Conservation (phyloP, 2,797 vertebrate genomes). For the Emys orbicularis region DNA sequence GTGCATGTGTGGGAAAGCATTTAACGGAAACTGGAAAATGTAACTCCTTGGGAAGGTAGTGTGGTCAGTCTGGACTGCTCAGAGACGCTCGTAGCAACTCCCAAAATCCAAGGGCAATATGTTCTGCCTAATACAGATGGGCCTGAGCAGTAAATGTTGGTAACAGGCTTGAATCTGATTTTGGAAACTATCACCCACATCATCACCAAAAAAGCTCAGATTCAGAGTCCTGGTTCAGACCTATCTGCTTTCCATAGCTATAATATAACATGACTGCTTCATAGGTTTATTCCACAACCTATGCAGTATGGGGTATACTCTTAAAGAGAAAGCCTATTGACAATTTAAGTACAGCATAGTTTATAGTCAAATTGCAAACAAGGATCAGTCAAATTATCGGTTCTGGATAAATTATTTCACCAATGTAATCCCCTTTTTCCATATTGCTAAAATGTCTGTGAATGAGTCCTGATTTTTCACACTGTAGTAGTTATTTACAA, state of each 20-base stretch:
- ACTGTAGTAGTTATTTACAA: neutral
- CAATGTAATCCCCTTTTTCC: neutral
- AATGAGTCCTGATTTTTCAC: neutral
- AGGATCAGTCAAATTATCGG: neutral
- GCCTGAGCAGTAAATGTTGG: constrained; percentile 4
- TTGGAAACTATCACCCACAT: neutral
- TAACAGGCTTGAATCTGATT: neutral
- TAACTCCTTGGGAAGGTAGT: constrained; percentile 15
- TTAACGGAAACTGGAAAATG: neutral
- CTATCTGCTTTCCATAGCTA: neutral
- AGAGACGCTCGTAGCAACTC: constrained; percentile 22
- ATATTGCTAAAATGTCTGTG: neutral
- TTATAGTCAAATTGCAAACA: neutral
- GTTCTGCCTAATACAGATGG: neutral
- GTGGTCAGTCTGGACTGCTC: constrained; percentile 6
- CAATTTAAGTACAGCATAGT: neutral
- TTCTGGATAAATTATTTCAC: neutral
- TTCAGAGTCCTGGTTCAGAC: neutral
- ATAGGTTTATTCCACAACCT: neutral
- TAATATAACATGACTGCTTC: neutral
- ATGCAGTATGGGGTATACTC: rapidly evolving
- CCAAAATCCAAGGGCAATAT: constrained; percentile 53
- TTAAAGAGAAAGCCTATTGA: neutral
- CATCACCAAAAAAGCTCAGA: too few relatives aligned
- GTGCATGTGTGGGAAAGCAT: neutral